Percentiles rank a stretch among this genome's conserved stretches.
These are phyloP conservation scores for Eilema sororculum DNA, from an alignment of 2,888 invertebrate species.

Conservation along the genomic window DNA sequence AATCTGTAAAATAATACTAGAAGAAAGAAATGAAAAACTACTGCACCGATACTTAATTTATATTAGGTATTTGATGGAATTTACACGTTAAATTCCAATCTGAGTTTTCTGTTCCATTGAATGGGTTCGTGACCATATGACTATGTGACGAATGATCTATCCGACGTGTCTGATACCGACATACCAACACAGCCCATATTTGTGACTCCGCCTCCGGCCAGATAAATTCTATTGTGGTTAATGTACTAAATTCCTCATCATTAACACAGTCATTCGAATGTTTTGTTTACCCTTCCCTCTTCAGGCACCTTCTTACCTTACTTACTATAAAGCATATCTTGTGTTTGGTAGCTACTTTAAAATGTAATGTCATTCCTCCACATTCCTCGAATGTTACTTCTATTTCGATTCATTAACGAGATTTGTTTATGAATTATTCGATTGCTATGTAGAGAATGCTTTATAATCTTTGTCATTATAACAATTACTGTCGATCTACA, in stretches of 20 bases:
- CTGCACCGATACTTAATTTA: too few relatives aligned
- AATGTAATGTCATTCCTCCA: conserved; percentile 64
- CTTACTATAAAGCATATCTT: conserved; percentile 59
- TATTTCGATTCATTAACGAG: conserved; percentile 67
- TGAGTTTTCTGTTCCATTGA: conserved; percentile 61
- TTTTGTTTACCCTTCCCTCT: conserved; percentile 70
- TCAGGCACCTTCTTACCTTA: conserved; percentile 57
- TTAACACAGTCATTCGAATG: conserved; percentile 71
- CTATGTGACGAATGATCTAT: conserved; percentile 69
- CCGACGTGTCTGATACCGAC: conserved; percentile 60
- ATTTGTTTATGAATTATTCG: conserved; percentile 66
- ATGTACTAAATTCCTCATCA: conserved; percentile 84
- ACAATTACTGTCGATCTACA: conserved; percentile 48
- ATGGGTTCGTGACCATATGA: conserved; percentile 69
- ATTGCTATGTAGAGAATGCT: conserved; percentile 65
- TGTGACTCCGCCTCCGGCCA: conserved; percentile 78
- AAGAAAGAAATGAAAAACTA: too few relatives aligned
- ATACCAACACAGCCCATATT: conserved; percentile 67
- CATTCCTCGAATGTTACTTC: conserved; percentile 72
- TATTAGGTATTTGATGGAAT: conserved; percentile 41
- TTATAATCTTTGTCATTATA: conserved; percentile 63
- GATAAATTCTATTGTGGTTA: conserved; percentile 85
- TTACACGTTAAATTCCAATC: conserved; percentile 60
- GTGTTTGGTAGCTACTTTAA: conserved; percentile 58
- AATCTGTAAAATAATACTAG: not conserved